phyloP scores from a whole-genome alignment of 2,113 vertebrate species.

The Platysteira castanea region DNA sequence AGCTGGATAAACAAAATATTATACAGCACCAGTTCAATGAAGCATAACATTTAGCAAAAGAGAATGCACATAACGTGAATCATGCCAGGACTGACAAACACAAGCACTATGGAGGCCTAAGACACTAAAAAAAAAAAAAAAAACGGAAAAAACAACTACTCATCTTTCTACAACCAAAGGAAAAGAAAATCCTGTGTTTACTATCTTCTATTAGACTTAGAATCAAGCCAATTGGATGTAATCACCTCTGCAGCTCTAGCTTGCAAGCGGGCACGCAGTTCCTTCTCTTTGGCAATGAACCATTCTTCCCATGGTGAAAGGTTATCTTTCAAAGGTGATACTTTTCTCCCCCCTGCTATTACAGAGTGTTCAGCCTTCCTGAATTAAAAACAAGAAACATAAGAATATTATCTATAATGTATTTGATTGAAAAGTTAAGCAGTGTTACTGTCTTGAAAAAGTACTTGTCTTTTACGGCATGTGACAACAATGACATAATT shows the following conservation, averaged over 20 bases:
- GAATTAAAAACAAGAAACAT: background rate
- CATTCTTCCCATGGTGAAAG: constrained; percentile 90
- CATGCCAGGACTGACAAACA: background rate
- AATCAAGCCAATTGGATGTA: background rate
- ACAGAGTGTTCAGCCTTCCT: background rate
- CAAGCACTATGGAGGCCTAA: background rate
- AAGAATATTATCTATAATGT: background rate
- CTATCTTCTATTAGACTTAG: background rate
- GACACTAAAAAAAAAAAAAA: background rate
- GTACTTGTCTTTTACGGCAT: background rate
- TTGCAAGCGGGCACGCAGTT: constrained; percentile 78
- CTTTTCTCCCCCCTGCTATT: background rate
- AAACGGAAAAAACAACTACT: background rate
- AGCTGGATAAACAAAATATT: background rate
- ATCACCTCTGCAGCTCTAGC: constrained; percentile 81
- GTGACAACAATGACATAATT: background rate
- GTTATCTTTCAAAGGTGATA: constrained; percentile 23
- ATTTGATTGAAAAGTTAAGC: background rate
- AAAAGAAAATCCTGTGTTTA: background rate
- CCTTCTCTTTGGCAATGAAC: constrained; percentile 89
- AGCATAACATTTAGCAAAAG: background rate
- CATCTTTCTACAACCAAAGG: background rate
- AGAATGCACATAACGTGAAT: background rate
- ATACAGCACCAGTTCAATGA: background rate
- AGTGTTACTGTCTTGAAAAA: background rate